Evolutionary conservation across 30 jellyfish, hydroid and myxozoan genomes (phyloP), one percentile per base, ranked within the genome.

Genomic region (Turritopsis dohrnii): DNA sequence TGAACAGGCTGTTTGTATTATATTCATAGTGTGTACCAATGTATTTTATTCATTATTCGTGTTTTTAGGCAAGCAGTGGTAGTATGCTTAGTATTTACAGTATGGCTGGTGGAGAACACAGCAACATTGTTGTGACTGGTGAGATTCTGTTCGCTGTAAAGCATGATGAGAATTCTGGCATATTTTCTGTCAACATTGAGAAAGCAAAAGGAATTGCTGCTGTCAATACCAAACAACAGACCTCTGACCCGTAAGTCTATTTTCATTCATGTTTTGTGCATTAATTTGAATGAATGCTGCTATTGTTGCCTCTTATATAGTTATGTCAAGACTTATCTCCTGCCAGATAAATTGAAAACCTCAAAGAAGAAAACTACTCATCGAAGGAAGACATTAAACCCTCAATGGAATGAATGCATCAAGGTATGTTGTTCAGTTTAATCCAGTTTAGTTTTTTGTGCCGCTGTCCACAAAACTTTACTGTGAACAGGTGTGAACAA

Each of bases 221-320:
- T 54, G 97, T 89, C 26, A 89, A 89, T 89, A 71, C 84, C 82
- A 94, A 89, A 75, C 85, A 90, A 29, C 76, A 81, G 16, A 76
- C 90, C 21, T 94, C 99, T 24, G 99, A 94, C 84, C 99, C 99
- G 99, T 94, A 87, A 77, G 99, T 85, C 52, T 66, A 8, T 41
- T 54, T 23, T 21, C 18, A 22, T 8, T 74, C 20, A 21, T 74
- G 72, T 25, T 22, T 7, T 3, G 13, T 41, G 5, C 9, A 41
- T 3, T 41, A 3, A 13, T 13, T 41, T 13, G 13, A 41, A 41
- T 41, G 60, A n/a, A n/a, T n/a, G n/a, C n/a, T n/a, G n/a, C n/a
- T n/a, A n/a, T n/a, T n/a, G n/a, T 41, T 41, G 5, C 13, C 60
- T 41, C 13, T 41, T 41, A 5, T 41, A 27, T 60, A 93, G 99